Percentiles rank a stretch among this genome's conserved stretches.
Evolutionary conservation across 2,888 invertebrate species (phyloP).

Genomic region (Platycheirus albimanus): DNA sequence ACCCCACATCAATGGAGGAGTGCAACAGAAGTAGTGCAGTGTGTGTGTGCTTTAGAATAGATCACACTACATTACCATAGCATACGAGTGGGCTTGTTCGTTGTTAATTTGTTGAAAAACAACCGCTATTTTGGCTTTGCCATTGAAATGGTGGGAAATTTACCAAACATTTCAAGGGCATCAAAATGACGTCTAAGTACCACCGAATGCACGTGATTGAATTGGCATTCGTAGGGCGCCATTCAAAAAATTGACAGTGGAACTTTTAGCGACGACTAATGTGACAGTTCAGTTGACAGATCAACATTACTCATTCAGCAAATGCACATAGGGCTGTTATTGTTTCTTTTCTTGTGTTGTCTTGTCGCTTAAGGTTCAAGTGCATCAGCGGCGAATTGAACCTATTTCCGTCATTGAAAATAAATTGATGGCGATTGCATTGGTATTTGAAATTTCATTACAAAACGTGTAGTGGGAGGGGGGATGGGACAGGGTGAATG

Average conservation of each 20-base stretch:
- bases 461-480: too few relatives aligned
- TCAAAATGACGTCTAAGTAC: constrained; percentile 22
- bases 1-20: not conserved
- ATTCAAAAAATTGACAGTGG: constrained; percentile 3
- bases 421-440: constrained; percentile 22
- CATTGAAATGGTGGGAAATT: constrained; percentile 34
- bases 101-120: not conserved
- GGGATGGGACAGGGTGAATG: constrained; percentile 4
- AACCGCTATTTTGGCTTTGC: not conserved
- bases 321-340: not conserved
- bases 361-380: constrained; percentile 2
- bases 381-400: constrained; percentile 9
- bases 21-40: not conserved
- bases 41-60: not conserved
- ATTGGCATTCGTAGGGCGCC: constrained; percentile 38
- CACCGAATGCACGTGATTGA: constrained; percentile 43
- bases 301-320: constrained; percentile 11
- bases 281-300: constrained; percentile 3
- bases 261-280: constrained; percentile 8
- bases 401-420: constrained; percentile 23
- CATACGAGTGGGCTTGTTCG: constrained; percentile 22
- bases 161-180: constrained; percentile 40
- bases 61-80: constrained; percentile 44
- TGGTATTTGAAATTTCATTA: constrained; percentile 15
- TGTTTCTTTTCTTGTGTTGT: not conserved